Base-by-base conservation (phyloP, 1,140 invertebrate genomes). In the Acromyrmex charruanus region DNA sequence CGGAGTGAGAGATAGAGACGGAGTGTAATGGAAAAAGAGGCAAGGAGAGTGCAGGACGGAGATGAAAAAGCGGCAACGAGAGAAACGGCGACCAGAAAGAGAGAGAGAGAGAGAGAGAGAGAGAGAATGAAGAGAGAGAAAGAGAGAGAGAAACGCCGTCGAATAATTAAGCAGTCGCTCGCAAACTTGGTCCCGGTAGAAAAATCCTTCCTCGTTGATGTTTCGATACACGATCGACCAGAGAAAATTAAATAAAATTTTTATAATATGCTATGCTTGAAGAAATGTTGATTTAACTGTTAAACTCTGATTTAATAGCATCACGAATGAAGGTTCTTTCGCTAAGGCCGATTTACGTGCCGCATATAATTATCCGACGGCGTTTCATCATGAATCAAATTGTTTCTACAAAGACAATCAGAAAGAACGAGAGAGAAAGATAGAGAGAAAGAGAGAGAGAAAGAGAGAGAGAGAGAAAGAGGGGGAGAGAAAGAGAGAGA, bases 1-100 rank as follows among this genome's bases (percentile, higher is more conserved):
- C 80, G 65, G 75, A 79, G 55, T 77, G 89, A 90, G 86, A 90
- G 89, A 90, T 84, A 90, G 89, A 89, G 89, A 88, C 58, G 35
- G 49, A 88, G 61, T 53, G 28, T 69, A 87, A 77, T n/a, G 77
- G 58, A 53, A 18, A 82, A 66, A 79, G 35, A 65, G 31, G 25
- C 16, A 59, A 61, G 80, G 39, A 74, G 51, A 80, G 21, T 69
- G 77, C 51, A 86, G 77, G 77, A 80, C 63, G 75, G 68, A 75
- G 51, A 72, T 58, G 35, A 77, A 16, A 86, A 75, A 85, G 68
- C 53, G 69, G 14, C 69, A 51, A 84, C 69, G 49, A 69, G 80
- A 82, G 49, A 61, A 82, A 88, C 51, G 72, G 59, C 55, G 77
- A 68, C 58, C 55, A 68, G 69, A 58, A 31, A 63, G 39, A 65